Base-by-base conservation (phyloP, 2,888 invertebrate species). In the Sicus ferrugineus region DNA sequence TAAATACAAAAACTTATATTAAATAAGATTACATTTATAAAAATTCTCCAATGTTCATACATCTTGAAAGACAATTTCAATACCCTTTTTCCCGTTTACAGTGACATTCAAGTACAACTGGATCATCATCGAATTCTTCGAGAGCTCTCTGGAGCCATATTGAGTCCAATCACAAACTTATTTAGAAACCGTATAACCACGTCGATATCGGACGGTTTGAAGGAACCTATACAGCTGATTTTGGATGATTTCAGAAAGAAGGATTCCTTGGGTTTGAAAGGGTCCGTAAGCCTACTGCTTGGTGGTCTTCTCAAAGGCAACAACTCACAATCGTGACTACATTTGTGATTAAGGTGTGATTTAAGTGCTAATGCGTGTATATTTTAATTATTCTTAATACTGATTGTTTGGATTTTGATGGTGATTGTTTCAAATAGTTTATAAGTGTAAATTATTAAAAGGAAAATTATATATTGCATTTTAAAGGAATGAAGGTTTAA, bases 141-240 rank as follows among this genome's bases (percentile, higher is more conserved):
- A 7, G 77, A 83, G 30, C 66, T 85, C 34, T 82, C 81, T 16
- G 82, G 83, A n/a, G 75, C 81, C 19, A 81, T 85, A 72, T 76
- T 85, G 67, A 82, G 81, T 72, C 85, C 85, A n/a, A 83, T 85
- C 58, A 84, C 84, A 61, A 83, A 81, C 72, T 73, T 84, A 16
- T 84, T 85, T 64, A 81, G 82, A 50, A 77, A 84, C 73, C 80
- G 81, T 21, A 84, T 85, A 50, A 84, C 83, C 7, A 82, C 83
- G 23, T 82, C 83, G 19, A 85, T 85, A 70, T 83, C 85, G 30
- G 84, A 83, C 69, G 82, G 82, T 1, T 77, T 85, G 3, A 83
- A 83, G 68, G 79, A 77, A 21, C 84, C 84, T 77, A 80, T 85
- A 78, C 80, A 80, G 70, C 70, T 75, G 28, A 77, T 84, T 14